Evolutionary conservation across 2,888 invertebrate genomes (phyloP), one percentile per base, ranked within the genome.

Genomic region (Nephrotoma guestfalica): DNA sequence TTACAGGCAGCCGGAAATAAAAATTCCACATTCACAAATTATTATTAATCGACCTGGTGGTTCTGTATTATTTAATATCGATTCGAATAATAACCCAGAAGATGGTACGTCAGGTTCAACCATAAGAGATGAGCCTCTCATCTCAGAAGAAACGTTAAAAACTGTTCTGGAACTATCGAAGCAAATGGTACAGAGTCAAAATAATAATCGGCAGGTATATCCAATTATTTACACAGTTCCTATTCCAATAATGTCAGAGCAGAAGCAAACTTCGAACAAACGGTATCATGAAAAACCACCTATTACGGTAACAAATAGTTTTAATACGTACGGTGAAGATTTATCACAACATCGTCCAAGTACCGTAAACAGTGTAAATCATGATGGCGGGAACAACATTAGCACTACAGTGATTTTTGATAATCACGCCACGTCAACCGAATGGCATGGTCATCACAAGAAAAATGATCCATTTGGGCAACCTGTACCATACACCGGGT

Each of bases 1-100:
- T 41, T 84, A 86, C 18, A 89, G 88, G 86, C 86, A 41, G 6
- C 87, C 86, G 42, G 86, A 86, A 30, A n/a, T 84, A 41, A 84
- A 84, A 84, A n/a, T n/a, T 88, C 89, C 90, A 2, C 91, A 90
- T 87, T 91, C 91, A 0, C 92, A 92, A 88, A 91, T 92, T 86
- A 91, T 91, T 6, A 90, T 91, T 0, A 91, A 91, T 88, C 90
- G 90, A 0, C 91, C 92, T 0, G 91, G 90, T 86, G 92, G 92
- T 0, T 90, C 91, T 0, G 91, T 91, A 4, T 88, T 91, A 9
- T 91, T 91, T 57, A 90, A 89, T 2, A 88, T 91, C 0, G 90
- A 90, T 0, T 88, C 88, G 0, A 88, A 51, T 42, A 57, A 57
- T 57, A 6, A 41, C 3, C 42, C 13, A 4, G n/a, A 4, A n/a